phyloP scores from a whole-genome alignment of 2,888 invertebrate genomes.

The Bellardia pandia region DNA sequence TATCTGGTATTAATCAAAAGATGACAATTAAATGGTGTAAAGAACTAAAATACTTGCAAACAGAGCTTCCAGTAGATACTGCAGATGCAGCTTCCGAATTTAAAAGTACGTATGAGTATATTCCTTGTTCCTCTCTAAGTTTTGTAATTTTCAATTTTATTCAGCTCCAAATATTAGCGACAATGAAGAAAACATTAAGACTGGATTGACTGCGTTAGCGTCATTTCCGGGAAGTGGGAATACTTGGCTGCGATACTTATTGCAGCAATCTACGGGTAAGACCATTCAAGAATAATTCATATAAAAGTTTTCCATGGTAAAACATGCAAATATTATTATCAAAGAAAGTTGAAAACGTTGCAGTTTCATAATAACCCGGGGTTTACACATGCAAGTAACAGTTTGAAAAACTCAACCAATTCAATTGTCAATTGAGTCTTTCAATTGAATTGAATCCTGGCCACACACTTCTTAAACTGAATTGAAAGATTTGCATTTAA shows the following conservation, averaged over 20 bases:
- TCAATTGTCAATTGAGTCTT: too few species aligned
- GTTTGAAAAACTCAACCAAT: too few species aligned
- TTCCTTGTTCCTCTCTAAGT: not conserved
- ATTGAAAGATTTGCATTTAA: too few species aligned
- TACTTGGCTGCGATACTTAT: constrained; percentile 91
- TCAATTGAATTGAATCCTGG: too few species aligned
- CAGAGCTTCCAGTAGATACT: constrained; percentile 77
- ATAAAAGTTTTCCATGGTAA: too few species aligned
- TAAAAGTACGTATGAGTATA: constrained; percentile 60
- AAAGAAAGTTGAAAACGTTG: too few species aligned
- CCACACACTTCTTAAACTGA: too few species aligned
- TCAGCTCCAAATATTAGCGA: constrained; percentile 69
- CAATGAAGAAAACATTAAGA: constrained; percentile 63
- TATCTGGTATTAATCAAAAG: constrained; percentile 80
- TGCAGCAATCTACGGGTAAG: constrained; percentile 91
- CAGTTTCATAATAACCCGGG: too few species aligned
- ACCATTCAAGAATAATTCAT: too few species aligned
- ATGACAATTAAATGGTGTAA: constrained; percentile 83
- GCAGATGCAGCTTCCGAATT: constrained; percentile 76
- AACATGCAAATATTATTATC: too few species aligned
- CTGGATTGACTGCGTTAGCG: constrained; percentile 86
- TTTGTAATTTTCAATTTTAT: not conserved
- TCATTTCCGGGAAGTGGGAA: constrained; percentile 94
- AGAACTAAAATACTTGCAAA: constrained; percentile 81
- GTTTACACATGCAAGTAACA: too few species aligned